Evolutionary conservation across 2,888 invertebrate genomes (phyloP).

Genomic region (Ischnura elegans): DNA sequence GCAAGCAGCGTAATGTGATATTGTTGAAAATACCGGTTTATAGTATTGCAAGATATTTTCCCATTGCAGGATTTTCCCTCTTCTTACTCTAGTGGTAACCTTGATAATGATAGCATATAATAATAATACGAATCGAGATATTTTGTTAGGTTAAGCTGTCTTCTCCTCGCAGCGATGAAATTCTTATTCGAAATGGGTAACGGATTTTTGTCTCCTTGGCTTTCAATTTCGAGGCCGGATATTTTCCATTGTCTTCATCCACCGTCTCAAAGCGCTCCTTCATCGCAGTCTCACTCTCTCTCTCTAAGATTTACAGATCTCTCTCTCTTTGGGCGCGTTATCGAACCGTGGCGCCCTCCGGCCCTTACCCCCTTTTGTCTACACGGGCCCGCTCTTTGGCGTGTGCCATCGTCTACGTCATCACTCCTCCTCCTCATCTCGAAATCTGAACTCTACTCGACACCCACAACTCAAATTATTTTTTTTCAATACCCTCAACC

Average conservation of each 20-base stretch:
- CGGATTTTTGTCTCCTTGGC: neutral
- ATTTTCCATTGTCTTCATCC: slow-evolving; percentile 14
- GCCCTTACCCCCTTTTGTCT: neutral
- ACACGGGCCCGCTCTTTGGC: neutral
- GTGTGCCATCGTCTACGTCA: neutral
- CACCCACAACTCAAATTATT: neutral
- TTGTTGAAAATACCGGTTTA: too few relatives aligned
- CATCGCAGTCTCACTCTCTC: neutral
- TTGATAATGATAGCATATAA: too few relatives aligned
- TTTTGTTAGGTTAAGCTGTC: neutral
- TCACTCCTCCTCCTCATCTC: neutral
- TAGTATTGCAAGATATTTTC: too few relatives aligned
- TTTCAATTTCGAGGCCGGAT: neutral
- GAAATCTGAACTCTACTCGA: neutral
- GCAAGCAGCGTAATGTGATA: too few relatives aligned
- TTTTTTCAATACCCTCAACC: neutral
- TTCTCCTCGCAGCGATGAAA: slow-evolving; percentile 11
- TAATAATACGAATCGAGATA: neutral
- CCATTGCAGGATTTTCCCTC: too few relatives aligned
- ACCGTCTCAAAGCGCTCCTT: neutral
- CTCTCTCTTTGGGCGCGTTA: neutral
- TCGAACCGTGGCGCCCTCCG: neutral
- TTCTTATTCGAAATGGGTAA: neutral
- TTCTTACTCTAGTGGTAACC: too few relatives aligned
- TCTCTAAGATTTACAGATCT: slow-evolving; percentile 18